These are phyloP conservation scores for Tryphoninae sp. DNA, from an alignment of 2,888 invertebrate species.

Conservation along the genomic window DNA sequence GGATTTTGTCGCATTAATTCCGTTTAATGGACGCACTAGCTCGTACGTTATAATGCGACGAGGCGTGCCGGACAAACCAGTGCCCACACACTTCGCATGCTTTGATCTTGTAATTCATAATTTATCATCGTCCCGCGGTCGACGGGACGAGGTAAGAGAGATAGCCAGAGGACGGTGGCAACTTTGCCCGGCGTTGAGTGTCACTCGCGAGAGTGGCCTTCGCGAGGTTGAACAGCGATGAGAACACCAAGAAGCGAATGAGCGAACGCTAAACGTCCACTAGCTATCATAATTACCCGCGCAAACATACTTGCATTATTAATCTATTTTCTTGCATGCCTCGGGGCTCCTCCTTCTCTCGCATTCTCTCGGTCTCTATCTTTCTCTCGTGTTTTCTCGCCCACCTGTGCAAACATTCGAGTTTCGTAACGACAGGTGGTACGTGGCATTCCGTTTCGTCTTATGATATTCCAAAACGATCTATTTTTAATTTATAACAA, in stretches of 20 bases:
- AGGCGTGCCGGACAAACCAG: constrained; percentile 44
- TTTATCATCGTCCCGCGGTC: constrained; percentile 52
- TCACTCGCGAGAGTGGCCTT: constrained; percentile 49
- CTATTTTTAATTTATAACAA: background rate
- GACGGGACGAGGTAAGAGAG: constrained; percentile 19
- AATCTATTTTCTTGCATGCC: constrained; percentile 55
- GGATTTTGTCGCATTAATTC: constrained; percentile 22
- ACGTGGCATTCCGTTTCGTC: constrained; percentile 2
- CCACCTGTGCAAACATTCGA: constrained; percentile 55
- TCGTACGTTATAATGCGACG: background rate
- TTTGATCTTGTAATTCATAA: constrained; percentile 59
- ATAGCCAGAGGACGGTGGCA: constrained; percentile 60
- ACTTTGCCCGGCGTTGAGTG: constrained; percentile 67
- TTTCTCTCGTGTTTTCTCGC: constrained; percentile 26
- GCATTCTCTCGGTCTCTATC: constrained; percentile 18
- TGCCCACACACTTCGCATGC: constrained; percentile 48
- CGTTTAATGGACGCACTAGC: constrained; percentile 1
- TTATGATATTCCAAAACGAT: background rate
- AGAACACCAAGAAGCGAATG: constrained; percentile 44
- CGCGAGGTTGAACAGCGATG: constrained; percentile 16
- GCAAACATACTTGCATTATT: constrained; percentile 61
- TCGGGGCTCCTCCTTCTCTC: constrained; percentile 1
- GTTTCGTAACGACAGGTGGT: constrained; percentile 46
- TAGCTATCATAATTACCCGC: constrained; percentile 60
- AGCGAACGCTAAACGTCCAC: constrained; percentile 52